Conservation (phyloP, 30 jellyfish, hydroid and myxozoan species). For the Hydra vulgaris region DNA sequence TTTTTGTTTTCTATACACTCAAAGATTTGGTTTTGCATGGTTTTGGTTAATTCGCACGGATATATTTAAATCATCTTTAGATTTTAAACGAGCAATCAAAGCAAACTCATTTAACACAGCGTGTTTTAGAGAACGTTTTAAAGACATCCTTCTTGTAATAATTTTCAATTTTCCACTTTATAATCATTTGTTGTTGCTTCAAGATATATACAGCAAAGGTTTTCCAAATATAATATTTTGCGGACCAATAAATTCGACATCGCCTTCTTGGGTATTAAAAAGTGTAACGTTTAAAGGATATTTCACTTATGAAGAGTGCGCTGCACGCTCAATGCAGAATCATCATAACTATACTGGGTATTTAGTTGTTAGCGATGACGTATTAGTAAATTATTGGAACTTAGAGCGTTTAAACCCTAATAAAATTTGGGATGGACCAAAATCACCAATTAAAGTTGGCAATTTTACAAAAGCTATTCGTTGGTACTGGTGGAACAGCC, state of each 20-base stretch:
- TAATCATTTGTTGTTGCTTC: slow-evolving; percentile 39
- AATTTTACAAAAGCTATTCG: slow-evolving; percentile 29
- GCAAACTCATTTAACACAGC: neutral
- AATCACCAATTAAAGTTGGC: slow-evolving; percentile 52
- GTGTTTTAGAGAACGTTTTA: slow-evolving; percentile 41
- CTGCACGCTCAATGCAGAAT: neutral
- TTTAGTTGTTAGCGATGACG: slow-evolving; percentile 72
- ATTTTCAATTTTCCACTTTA: slow-evolving; percentile 58
- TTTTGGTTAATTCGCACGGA: no score
- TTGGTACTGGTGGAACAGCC: slow-evolving; percentile 95
- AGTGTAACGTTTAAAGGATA: slow-evolving; percentile 58
- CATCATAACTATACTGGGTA: slow-evolving; percentile 44
- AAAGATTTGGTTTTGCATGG: no score
- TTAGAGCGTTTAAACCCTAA: slow-evolving; percentile 26
- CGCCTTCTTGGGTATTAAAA: neutral
- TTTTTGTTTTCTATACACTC: neutral
- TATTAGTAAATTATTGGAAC: slow-evolving; percentile 70
- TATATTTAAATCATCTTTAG: no score
- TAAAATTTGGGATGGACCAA: slow-evolving; percentile 91
- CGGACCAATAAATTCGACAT: slow-evolving; percentile 41
- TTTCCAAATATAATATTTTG: slow-evolving; percentile 70
- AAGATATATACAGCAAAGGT: slow-evolving; percentile 40
- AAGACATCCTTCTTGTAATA: slow-evolving; percentile 51
- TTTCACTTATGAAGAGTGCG: slow-evolving; percentile 21
- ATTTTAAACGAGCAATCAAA: neutral